Conservation (phyloP, 1,140 invertebrate genomes). For the Ceratitis capitata region DNA sequence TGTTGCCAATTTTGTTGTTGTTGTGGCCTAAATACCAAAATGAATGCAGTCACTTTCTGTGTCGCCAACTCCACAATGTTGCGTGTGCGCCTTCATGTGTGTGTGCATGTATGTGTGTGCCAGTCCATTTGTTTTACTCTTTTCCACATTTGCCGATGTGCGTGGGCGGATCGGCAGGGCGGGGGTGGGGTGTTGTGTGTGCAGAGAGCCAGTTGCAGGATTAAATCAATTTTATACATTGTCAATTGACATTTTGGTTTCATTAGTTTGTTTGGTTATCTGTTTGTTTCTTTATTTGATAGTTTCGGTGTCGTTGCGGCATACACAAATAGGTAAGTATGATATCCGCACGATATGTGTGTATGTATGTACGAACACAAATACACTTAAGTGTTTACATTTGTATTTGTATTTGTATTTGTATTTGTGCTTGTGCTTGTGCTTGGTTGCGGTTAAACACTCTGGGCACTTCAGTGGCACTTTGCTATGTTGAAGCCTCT, state of each 20-base stretch:
- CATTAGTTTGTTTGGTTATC: neutral
- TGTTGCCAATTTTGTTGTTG: neutral
- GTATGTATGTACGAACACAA: too few relatives aligned
- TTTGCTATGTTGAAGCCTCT: neutral
- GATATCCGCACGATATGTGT: too few relatives aligned
- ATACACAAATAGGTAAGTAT: neutral
- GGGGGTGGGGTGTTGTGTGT: too few relatives aligned
- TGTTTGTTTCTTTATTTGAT: neutral
- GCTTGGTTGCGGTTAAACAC: neutral
- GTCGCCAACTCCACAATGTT: neutral
- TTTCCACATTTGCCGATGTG: neutral
- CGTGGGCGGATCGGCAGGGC: too few relatives aligned
- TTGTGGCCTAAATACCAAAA: neutral
- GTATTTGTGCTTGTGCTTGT: neutral
- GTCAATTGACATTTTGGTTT: conserved; percentile 1
- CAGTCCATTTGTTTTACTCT: neutral
- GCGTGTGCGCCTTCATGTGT: neutral
- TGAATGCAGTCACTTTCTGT: neutral
- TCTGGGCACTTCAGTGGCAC: neutral
- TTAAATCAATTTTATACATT: neutral
- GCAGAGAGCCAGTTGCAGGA: neutral
- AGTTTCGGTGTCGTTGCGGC: neutral
- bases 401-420: neutral
- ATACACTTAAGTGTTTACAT: too few relatives aligned
- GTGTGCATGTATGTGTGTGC: neutral